Evolutionary conservation across 2,113 vertebrate species (phyloP).

Genomic region (Channa argus): DNA sequence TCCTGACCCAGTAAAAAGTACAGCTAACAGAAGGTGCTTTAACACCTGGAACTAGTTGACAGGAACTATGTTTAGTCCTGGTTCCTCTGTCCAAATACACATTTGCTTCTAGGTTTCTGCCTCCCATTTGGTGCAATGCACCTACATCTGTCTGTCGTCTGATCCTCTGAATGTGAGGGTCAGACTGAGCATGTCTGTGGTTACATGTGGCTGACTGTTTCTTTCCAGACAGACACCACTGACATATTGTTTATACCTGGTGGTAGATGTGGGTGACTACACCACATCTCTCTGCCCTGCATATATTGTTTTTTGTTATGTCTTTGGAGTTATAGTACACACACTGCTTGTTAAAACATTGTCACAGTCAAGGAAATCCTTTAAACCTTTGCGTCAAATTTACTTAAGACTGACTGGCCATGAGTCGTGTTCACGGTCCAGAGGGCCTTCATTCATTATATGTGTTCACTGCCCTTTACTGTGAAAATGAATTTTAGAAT

Average conservation of each 20-base stretch:
- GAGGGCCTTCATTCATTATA: neutral
- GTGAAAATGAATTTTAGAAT: constrained; percentile 48
- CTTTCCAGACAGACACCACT: constrained; percentile 38
- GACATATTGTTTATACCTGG: constrained; percentile 45
- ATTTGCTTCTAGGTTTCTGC: neutral
- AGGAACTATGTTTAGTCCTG: neutral
- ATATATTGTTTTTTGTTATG: constrained; percentile 9
- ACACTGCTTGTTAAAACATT: neutral
- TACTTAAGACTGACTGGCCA: neutral
- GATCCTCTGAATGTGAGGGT: neutral
- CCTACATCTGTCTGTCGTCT: constrained; percentile 10
- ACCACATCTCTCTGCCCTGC: constrained; percentile 9
- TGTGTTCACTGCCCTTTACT: constrained; percentile 58
- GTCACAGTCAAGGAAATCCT: neutral
- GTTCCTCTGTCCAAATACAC: too few relatives aligned
- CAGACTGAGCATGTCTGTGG: constrained; percentile 27
- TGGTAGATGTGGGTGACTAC: constrained; percentile 18
- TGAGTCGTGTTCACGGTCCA: constrained; percentile 23
- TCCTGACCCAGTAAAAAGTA: neutral
- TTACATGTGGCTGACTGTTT: constrained; percentile 53
- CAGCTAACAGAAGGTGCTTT: rapidly evolving
- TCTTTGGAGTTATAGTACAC: neutral
- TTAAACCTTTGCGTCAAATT: neutral
- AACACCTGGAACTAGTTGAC: neutral
- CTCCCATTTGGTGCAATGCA: neutral